Conservation (phyloP, 2,888 invertebrate species). For the Trachelus iudaicus region DNA sequence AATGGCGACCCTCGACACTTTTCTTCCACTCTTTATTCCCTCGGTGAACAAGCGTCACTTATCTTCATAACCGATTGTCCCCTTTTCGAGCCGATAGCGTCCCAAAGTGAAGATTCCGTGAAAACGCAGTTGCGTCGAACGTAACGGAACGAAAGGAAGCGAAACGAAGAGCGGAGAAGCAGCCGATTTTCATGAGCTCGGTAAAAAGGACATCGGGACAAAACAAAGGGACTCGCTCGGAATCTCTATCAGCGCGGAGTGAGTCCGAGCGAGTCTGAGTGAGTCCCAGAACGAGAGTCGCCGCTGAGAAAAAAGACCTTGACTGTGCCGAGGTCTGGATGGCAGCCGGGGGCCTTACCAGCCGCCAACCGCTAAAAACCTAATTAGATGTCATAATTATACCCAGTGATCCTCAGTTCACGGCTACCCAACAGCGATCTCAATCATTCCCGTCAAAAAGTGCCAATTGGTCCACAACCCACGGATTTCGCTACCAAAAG, state of each 20-base stretch:
- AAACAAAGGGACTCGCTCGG: constrained; percentile 47
- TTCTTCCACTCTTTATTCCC: not conserved
- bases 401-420: constrained; percentile 53
- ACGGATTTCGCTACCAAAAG: not conserved
- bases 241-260: constrained; percentile 42
- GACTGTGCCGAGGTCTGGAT: constrained; percentile 43
- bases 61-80: too few species aligned
- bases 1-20: constrained; percentile 31
- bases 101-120: too few species aligned
- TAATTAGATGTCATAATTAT: constrained; percentile 65
- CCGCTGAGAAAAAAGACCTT: constrained; percentile 45
- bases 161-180: not conserved
- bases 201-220: constrained; percentile 48
- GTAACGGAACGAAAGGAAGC: not conserved
- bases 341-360: constrained; percentile 45
- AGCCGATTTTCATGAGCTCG: constrained; percentile 32
- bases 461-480: too few species aligned
- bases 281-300: not conserved
- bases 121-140: too few species aligned
- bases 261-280: constrained; percentile 12
- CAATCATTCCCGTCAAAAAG: too few species aligned
- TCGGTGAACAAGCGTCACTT: too few species aligned
- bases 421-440: not conserved
- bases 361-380: constrained; percentile 59
- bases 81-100: too few species aligned